Percentiles rank a stretch among this genome's conserved stretches.
Conservation (phyloP, 1,140 invertebrate genomes). For the Ips nitidus region DNA sequence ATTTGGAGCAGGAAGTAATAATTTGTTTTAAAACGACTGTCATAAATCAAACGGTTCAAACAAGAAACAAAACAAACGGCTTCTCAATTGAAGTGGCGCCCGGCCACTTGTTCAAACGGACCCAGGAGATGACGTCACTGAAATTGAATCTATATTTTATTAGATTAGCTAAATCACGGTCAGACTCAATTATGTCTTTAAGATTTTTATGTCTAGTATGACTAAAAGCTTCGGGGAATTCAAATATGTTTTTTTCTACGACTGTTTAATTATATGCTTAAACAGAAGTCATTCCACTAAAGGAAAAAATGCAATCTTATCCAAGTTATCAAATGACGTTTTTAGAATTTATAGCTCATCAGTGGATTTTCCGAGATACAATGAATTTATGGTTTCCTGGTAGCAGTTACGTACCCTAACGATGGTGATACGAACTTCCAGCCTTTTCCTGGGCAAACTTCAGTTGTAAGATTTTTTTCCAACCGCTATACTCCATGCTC, state of each 20-base stretch:
- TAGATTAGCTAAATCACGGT: not conserved
- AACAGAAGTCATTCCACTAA: not conserved
- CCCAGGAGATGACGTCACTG: slow-evolving; percentile 11
- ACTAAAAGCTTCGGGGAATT: no score
- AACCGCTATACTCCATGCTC: no score
- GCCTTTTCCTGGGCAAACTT: no score
- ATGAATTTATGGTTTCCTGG: no score
- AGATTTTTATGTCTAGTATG: no score
- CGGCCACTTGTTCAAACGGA: slow-evolving; percentile 4
- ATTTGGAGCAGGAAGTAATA: slow-evolving; percentile 6
- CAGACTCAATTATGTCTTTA: not conserved
- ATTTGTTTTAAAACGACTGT: slow-evolving; percentile 5
- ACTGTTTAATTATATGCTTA: no score
- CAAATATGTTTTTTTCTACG: no score
- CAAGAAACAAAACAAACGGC: slow-evolving; percentile 8
- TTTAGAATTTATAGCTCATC: not conserved
- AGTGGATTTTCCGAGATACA: no score
- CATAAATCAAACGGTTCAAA: slow-evolving; percentile 2
- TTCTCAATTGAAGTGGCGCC: slow-evolving; percentile 19
- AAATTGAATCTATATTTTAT: slow-evolving; percentile 1
- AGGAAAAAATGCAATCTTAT: not conserved
- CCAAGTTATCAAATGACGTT: not conserved
- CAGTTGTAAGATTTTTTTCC: no score
- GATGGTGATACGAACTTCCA: no score
- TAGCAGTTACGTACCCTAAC: no score